A percentile compares a stretch with the other conserved stretches of the same genome.
Evolutionary conservation across 2,888 invertebrate genomes (phyloP).

Genomic region (Stenodema calcarata): DNA sequence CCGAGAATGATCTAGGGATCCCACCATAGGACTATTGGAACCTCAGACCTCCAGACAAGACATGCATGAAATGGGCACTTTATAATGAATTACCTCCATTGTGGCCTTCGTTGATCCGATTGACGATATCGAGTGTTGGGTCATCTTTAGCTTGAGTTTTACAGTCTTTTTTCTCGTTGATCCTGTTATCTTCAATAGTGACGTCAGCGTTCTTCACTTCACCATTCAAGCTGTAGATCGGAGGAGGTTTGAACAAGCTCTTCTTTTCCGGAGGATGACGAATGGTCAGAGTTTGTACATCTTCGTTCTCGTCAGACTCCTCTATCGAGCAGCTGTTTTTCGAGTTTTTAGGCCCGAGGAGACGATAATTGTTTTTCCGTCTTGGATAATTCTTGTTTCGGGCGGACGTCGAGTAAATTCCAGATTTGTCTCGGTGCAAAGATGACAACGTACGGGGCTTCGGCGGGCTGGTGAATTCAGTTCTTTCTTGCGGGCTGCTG

Average conservation of each 20-base stretch:
- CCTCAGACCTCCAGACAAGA: not conserved
- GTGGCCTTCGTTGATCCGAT: slow-evolving; percentile 9
- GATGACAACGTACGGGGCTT: slow-evolving; percentile 45
- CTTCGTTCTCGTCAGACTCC: slow-evolving; percentile 52
- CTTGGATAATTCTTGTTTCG: not conserved
- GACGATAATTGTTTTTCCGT: slow-evolving; percentile 35
- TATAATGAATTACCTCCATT: not conserved
- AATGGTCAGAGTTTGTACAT: slow-evolving; percentile 50
- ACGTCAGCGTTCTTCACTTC: not conserved
- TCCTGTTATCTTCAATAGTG: slow-evolving; percentile 49
- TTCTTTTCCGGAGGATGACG: slow-evolving; percentile 37
- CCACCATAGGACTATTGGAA: too few relatives aligned
- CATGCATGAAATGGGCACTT: too few relatives aligned
- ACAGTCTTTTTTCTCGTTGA: slow-evolving; percentile 51
- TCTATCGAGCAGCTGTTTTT: slow-evolving; percentile 40
- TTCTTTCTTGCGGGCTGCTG: slow-evolving; percentile 55
- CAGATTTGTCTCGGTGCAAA: slow-evolving; percentile 31
- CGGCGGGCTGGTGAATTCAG: slow-evolving; percentile 46
- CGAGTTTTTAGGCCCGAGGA: slow-evolving; percentile 27
- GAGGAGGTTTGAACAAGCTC: slow-evolving; percentile 44
- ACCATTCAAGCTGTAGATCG: slow-evolving; percentile 19
- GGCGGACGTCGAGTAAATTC: not conserved
- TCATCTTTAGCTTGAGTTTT: not conserved
- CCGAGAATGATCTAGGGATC: too few relatives aligned
- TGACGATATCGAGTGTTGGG: not conserved